Evolutionary conservation across 2,888 invertebrate species (phyloP), one percentile per base, ranked within the genome.

Genomic region (Acleris cristana): DNA sequence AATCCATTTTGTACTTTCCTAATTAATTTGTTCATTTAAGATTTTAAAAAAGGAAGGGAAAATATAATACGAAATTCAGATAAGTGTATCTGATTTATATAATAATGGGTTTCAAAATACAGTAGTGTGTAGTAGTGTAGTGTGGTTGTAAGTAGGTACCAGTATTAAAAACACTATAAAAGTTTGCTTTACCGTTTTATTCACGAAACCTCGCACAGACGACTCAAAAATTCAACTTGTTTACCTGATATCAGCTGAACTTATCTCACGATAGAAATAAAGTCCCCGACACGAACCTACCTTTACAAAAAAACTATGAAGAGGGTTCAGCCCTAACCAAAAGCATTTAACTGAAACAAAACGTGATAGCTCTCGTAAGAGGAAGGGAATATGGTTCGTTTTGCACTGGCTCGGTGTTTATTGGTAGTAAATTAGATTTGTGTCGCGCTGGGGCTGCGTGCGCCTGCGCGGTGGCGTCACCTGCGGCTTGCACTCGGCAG

Each of bases 381-480:
- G 1, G 6, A 68, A 34, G 3, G 30, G 14, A 8, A 12, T 79
- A 81, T 72, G 70, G 77, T 48, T 65, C 57, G 75, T 60, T 74
- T 72, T 77, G 51, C 69, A 34, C 18, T 65, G 69, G 57, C 57
- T 55, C 48, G 21, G 26, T 53, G 44, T 62, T 58, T 23, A 56
- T 58, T 23, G 65, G 60, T 63, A 58, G 74, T 64, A 75, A 67
- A 51, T 72, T 68, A 63, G 73, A 76, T 76, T 73, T 75, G 73
- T 76, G 77, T 78, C 72, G 69, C 73, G 60, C 40, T 49, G 23
- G 75, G 69, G 73, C 74, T 56, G 45, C 40, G 45, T 73, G 76
- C 86, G 87, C 87, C 81, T 84, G 87, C 85, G 85, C 74, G 73
- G 71, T 86, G 87, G 85, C 74, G 74, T 74, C 83, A 83, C 83